Percentiles rank a stretch among this genome's conserved stretches.
Evolutionary conservation across 2,797 vertebrate genomes (phyloP).

Genomic region (Gambelia wislizenii): DNA sequence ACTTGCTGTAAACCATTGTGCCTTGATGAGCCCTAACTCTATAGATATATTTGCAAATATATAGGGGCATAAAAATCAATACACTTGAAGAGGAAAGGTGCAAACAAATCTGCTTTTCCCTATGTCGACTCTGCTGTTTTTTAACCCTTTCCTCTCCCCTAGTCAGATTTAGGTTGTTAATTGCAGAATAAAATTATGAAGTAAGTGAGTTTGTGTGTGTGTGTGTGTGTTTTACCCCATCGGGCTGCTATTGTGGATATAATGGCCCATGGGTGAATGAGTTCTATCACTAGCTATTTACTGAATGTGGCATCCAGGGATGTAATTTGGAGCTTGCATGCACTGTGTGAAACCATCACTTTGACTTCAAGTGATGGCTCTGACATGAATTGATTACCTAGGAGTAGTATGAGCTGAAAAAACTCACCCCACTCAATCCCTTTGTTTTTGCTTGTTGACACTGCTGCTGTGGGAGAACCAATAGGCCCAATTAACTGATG

Average conservation of each 20-base stretch:
- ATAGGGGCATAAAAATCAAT: conserved; percentile 30
- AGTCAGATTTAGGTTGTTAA: conserved; percentile 38
- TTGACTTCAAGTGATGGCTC: conserved; percentile 52
- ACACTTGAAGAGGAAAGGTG: neutral
- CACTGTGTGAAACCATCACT: conserved; percentile 43
- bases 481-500: conserved; percentile 16
- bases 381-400: conserved; percentile 36
- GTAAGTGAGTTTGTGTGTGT: neutral
- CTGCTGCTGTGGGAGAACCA: conserved; percentile 26
- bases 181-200: conserved; percentile 51
- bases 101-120: conserved; percentile 16
- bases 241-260: conserved; percentile 26
- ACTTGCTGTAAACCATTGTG: too few relatives aligned
- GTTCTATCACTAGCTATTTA: conserved; percentile 53
- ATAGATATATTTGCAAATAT: conserved; percentile 22
- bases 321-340: conserved; percentile 46
- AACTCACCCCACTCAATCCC: neutral
- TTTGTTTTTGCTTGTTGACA: conserved; percentile 32
- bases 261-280: conserved; percentile 58
- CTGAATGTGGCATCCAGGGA: conserved; percentile 42
- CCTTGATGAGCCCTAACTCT: too few relatives aligned
- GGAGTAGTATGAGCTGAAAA: conserved; percentile 30
- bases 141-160: neutral
- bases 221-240: conserved; percentile 22
- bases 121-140: neutral